A percentile compares a stretch with the other conserved stretches of the same genome.
Conservation (phyloP, 2,797 vertebrate species). For the Gallinago solitaria region DNA sequence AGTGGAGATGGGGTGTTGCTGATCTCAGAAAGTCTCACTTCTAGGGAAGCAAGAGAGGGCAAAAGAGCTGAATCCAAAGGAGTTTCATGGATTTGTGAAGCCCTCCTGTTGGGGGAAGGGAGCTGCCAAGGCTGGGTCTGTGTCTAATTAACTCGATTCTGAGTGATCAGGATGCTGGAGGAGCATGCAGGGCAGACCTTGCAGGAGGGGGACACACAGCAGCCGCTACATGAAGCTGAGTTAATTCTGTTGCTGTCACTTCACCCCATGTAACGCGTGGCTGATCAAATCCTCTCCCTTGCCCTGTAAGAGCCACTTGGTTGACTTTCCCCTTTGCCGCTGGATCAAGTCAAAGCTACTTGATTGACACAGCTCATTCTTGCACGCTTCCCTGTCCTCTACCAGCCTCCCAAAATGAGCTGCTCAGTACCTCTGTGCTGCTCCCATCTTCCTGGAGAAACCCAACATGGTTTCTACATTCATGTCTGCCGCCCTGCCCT, state of each 20-base stretch:
- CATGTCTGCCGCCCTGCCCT: not conserved
- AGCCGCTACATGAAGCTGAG: accelerated
- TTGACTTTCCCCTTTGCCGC: not conserved
- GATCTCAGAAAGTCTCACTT: not conserved
- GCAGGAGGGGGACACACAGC: not conserved
- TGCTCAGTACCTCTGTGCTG: not conserved
- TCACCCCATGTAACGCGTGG: accelerated
- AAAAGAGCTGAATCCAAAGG: not conserved
- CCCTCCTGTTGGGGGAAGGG: not conserved
- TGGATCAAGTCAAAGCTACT: not conserved
- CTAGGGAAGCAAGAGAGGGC: no score
- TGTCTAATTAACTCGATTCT: not conserved
- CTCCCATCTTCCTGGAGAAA: not conserved
- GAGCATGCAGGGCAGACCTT: not conserved
- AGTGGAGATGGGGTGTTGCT: not conserved
- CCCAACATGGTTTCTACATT: accelerated
- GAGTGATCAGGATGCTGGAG: not conserved
- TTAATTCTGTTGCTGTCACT: not conserved
- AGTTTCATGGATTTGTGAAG: not conserved
- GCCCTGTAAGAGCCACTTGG: accelerated
- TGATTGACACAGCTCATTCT: not conserved
- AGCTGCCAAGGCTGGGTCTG: not conserved
- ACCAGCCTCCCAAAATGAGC: not conserved
- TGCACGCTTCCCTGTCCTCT: not conserved
- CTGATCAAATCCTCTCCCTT: not conserved